Evolutionary conservation across 1,140 invertebrate species (phyloP).

Genomic region (Bemisia tabaci): DNA sequence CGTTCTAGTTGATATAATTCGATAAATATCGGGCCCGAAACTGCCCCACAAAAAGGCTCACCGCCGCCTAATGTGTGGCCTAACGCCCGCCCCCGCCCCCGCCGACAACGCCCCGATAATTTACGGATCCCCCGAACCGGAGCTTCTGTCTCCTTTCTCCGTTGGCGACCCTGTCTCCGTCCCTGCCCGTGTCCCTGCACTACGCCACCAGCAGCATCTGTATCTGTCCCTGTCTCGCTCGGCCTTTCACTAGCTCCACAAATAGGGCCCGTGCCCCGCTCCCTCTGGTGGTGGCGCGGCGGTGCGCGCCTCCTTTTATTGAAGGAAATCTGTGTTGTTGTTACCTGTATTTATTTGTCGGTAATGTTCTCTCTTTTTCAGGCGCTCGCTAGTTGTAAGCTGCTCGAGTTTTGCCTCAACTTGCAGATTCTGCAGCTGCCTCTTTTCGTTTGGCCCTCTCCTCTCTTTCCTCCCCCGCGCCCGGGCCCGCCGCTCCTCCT

Average conservation of each 20-base stretch:
- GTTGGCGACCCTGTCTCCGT: too few species aligned
- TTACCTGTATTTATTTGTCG: background rate
- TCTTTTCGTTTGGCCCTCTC: too few species aligned
- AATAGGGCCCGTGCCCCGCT: too few species aligned
- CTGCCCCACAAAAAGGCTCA: background rate
- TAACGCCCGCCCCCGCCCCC: too few species aligned
- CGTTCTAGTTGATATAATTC: background rate
- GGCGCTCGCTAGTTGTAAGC: background rate
- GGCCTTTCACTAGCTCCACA: background rate
- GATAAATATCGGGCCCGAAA: background rate
- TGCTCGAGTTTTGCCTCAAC: background rate
- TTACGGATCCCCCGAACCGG: background rate
- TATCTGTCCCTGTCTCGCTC: background rate
- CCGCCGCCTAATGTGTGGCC: background rate
- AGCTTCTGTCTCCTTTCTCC: background rate
- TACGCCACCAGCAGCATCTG: background rate
- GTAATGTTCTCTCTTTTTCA: background rate
- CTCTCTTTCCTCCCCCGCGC: background rate
- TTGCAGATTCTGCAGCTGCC: background rate
- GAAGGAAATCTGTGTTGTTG: background rate
- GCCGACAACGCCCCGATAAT: background rate
- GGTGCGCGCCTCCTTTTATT: too few species aligned
- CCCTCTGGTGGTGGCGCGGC: too few species aligned
- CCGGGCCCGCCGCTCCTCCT: background rate
- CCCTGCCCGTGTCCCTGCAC: background rate